Conservation (phyloP, 1,140 invertebrate genomes). For the Drosophila santomea region DNA sequence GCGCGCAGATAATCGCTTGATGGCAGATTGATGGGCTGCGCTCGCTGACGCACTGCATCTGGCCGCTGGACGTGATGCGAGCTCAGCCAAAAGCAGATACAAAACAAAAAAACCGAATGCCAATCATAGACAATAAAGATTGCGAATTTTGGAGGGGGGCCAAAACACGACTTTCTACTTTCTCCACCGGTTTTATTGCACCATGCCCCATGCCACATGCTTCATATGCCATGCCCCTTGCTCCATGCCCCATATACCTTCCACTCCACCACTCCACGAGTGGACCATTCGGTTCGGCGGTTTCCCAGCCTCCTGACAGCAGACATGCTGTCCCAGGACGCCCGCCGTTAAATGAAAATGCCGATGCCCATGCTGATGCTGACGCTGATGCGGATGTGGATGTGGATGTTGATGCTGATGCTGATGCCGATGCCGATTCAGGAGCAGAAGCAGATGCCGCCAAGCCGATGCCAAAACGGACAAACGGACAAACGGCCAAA, state of each 20-base stretch:
- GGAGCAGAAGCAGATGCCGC: background rate
- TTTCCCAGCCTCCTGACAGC: constrained; percentile 6
- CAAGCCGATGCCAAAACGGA: constrained; percentile 34
- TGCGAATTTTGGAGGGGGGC: constrained; percentile 27
- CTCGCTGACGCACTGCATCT: background rate
- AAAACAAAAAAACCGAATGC: constrained; percentile 6
- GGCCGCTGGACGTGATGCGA: background rate
- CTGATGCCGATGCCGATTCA: too few species aligned
- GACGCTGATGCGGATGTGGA: background rate
- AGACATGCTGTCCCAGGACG: constrained; percentile 46
- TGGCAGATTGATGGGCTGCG: background rate
- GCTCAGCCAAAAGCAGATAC: background rate
- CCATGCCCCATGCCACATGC: too few species aligned
- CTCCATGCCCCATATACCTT: too few species aligned
- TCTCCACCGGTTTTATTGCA: constrained; percentile 14
- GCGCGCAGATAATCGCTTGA: constrained; percentile 5
- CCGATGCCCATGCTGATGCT: constrained; percentile 22
- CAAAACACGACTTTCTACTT: constrained; percentile 46
- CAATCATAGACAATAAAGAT: constrained; percentile 61
- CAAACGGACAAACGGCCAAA: too few species aligned
- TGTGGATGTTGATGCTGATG: constrained; percentile 26
- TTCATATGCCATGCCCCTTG: too few species aligned
- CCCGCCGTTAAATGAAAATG: constrained; percentile 56
- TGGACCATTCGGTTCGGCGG: constrained; percentile 13
- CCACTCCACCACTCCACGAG: too few species aligned